These are phyloP conservation scores for Poeciliopsis turrubarensis DNA, from an alignment of 2,113 vertebrate genomes.

Conservation along the genomic window DNA sequence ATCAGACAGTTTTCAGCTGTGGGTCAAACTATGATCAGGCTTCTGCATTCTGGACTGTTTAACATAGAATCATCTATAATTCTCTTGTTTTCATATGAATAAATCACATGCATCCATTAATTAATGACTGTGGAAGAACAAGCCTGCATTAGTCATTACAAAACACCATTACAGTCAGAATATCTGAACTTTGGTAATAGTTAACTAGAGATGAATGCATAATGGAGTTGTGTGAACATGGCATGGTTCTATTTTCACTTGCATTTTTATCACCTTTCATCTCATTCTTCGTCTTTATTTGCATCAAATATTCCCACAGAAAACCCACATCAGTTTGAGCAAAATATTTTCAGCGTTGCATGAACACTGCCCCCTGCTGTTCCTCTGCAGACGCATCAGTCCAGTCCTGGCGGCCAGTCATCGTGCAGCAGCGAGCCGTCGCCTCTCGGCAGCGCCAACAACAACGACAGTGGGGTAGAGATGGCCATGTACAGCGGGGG, in stretches of 20 bases:
- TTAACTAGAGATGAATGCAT: constrained; percentile 50
- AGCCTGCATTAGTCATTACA: constrained; percentile 53
- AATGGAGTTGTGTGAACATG: constrained; percentile 23
- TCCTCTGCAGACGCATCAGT: constrained; percentile 89
- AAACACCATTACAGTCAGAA: constrained; percentile 60
- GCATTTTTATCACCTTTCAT: constrained; percentile 8
- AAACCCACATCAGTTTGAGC: not conserved
- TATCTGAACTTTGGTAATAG: constrained; percentile 41
- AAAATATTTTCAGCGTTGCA: not conserved
- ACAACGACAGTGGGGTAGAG: constrained; percentile 98
- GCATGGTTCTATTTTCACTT: constrained; percentile 5
- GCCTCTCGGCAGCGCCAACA: constrained; percentile 93
- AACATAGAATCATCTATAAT: constrained; percentile 60
- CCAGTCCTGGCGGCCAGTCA: constrained; percentile 97
- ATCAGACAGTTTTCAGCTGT: constrained; percentile 42
- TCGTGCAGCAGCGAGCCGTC: constrained; percentile 99
- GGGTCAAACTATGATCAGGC: constrained; percentile 66
- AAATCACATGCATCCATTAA: constrained; percentile 53
- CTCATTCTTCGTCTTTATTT: not conserved
- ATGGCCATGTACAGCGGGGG: constrained; percentile 93
- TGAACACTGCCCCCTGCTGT: constrained; percentile 8
- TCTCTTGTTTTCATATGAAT: constrained; percentile 62
- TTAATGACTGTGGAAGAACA: constrained; percentile 34
- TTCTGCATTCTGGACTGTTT: constrained; percentile 41
- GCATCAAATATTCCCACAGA: not conserved